These are phyloP conservation scores for Chrysolina haemoptera DNA, from an alignment of 2,888 invertebrate genomes.

Conservation along the genomic window DNA sequence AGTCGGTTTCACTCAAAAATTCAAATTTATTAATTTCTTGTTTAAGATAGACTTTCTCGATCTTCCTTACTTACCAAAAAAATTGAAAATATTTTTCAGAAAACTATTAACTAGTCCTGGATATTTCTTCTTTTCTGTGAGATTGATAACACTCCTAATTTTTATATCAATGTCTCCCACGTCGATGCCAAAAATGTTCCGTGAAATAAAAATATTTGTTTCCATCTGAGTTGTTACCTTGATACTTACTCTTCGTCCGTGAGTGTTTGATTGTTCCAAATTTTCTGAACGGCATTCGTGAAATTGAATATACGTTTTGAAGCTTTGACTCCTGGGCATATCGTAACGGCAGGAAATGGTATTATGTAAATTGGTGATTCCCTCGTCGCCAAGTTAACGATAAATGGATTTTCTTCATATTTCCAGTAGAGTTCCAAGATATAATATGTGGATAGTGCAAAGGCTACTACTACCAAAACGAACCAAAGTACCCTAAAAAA, in stretches of 20 bases:
- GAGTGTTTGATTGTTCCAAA: slow-evolving; percentile 61
- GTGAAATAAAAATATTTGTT: too few relatives aligned
- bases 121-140: too few relatives aligned
- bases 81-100: too few relatives aligned
- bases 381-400: slow-evolving; percentile 82
- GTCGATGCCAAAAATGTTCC: too few relatives aligned
- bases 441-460: slow-evolving; percentile 32
- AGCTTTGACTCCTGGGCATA: slow-evolving; percentile 58
- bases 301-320: slow-evolving; percentile 76
- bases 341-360: slow-evolving; percentile 66
- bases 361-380: slow-evolving; percentile 78
- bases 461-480: slow-evolving; percentile 25
- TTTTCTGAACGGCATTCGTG: slow-evolving; percentile 72
- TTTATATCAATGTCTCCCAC: too few relatives aligned
- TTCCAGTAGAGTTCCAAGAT: slow-evolving; percentile 74
- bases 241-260: slow-evolving; percentile 72
- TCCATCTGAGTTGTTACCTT: background rate
- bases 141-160: too few relatives aligned
- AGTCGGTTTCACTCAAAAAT: too few relatives aligned
- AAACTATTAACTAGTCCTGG: too few relatives aligned
- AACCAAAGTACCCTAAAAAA: slow-evolving; percentile 35
- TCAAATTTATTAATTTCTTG: too few relatives aligned
- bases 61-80: too few relatives aligned
- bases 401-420: slow-evolving; percentile 81
- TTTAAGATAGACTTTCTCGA: too few relatives aligned